Base-by-base conservation (phyloP, 37 sponge, comb jelly and placozoan species). In the Beroe forskalii region DNA sequence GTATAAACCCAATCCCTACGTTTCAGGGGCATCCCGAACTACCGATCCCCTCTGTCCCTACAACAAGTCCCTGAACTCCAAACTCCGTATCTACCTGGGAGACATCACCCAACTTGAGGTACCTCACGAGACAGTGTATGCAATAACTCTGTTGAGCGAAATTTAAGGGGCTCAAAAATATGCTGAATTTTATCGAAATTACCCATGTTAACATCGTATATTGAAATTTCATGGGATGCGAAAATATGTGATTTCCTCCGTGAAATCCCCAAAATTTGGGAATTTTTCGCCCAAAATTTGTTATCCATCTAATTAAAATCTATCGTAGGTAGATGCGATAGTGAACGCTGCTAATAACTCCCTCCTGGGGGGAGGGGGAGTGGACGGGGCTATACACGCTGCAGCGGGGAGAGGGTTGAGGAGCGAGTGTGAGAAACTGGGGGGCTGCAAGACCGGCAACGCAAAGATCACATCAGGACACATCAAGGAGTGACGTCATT, bases 301-400 rank as follows among this genome's bases (percentile, higher is more conserved):
- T n/a, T n/a, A n/a, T n/a, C n/a, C n/a, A n/a, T n/a, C n/a, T n/a
- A n/a, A n/a, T n/a, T n/a, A n/a, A n/a, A n/a, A n/a, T n/a, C n/a
- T n/a, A n/a, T n/a, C n/a, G n/a, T n/a, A n/a, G n/a, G 94, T 96
- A 76, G 96, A 94, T 90, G 95, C 95, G 32, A 98, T 98, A 27
- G 99, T 98, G 24, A 98, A 96, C 93, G 99, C 99, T 22, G 99
- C 99, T 62, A 96, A 96, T 67, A 69, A 66, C 35, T 92, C 93
- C 41, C 93, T 96, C 30, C 90, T 98, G 35, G 96, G 96, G 90
- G 96, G 99, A 31, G 99, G 99, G 33, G 94, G 94, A 0, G 94
- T 94, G 20, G 92, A 94, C 90, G 94, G 94, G 24, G 91, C 92
- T 17, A 90, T 94, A 30, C 94, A 94, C 92, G 37, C 93, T 24